Percentiles rank a stretch among this genome's conserved stretches.
phyloP scores from a whole-genome alignment of 2,888 invertebrate genomes.

The Limnephilus marmoratus region DNA sequence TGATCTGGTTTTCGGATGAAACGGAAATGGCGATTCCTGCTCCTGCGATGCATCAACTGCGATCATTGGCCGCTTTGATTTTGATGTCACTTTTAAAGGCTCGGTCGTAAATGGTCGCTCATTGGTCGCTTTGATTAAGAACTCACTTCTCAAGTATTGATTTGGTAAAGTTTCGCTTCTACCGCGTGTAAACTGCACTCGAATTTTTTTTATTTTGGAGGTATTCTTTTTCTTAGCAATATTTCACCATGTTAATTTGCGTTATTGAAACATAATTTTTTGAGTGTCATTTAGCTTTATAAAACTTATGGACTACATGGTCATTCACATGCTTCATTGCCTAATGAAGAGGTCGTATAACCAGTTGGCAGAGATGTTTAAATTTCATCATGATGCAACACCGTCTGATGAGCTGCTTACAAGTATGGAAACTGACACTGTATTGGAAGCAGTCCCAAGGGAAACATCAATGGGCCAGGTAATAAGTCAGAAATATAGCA shows the following conservation, averaged over 20 bases:
- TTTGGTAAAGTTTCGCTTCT: too few relatives aligned
- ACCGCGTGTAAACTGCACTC: too few relatives aligned
- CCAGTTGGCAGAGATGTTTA: conserved; percentile 78
- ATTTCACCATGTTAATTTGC: background rate
- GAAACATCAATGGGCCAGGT: conserved; percentile 30
- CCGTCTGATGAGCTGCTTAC: conserved; percentile 72
- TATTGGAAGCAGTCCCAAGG: conserved; percentile 72
- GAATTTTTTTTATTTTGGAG: background rate
- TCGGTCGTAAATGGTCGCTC: too few relatives aligned
- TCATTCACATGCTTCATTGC: conserved; percentile 82
- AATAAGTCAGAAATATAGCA: background rate
- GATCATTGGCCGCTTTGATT: too few relatives aligned
- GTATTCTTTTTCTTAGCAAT: background rate
- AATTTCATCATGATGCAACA: conserved; percentile 75
- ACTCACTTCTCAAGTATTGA: too few relatives aligned
- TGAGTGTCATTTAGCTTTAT: conserved; percentile 78
- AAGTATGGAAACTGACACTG: conserved; percentile 72
- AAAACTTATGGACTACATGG: conserved; percentile 84
- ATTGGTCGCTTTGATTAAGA: too few relatives aligned
- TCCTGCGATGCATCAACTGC: too few relatives aligned
- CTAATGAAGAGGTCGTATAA: conserved; percentile 81
- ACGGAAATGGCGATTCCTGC: too few relatives aligned
- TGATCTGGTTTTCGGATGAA: too few relatives aligned
- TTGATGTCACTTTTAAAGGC: too few relatives aligned
- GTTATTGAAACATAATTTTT: background rate